A percentile compares a stretch with the other conserved stretches of the same genome.
Evolutionary conservation across 1,140 invertebrate species (phyloP).

Genomic region (Pseudomyrmex dendroicus): DNA sequence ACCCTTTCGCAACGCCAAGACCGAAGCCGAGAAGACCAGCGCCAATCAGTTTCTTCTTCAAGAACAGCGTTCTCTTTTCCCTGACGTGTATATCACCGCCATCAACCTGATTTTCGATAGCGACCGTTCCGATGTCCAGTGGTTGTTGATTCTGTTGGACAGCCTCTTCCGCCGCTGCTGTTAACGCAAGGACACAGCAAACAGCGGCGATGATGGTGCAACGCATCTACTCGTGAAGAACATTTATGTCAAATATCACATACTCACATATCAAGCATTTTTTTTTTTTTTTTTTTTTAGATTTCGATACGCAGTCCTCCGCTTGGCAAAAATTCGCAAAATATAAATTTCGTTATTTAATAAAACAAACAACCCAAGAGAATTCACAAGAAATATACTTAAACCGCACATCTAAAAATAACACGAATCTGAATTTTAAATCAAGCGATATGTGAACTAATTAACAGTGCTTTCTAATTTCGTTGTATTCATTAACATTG

Average conservation of each 20-base stretch:
- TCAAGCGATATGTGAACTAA: too few species aligned
- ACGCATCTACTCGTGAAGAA: conserved; percentile 74
- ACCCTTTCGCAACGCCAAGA: conserved; percentile 81
- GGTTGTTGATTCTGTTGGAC: conserved; percentile 56
- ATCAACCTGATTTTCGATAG: conserved; percentile 38
- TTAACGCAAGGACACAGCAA: conserved; percentile 67
- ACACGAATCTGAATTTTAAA: too few species aligned
- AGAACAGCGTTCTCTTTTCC: conserved; percentile 79
- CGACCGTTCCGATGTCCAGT: conserved; percentile 30
- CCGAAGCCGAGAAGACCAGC: conserved; percentile 82
- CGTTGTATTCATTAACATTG: too few species aligned
- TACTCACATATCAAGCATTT: not conserved
- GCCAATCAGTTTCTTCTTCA: conserved; percentile 81
- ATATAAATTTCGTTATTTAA: too few species aligned
- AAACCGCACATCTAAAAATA: too few species aligned
- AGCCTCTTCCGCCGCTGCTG: conserved; percentile 59
- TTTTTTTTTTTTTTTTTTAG: conserved; percentile 18
- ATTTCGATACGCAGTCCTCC: too few species aligned
- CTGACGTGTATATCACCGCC: conserved; percentile 34
- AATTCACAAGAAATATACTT: too few species aligned
- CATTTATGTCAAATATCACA: not conserved
- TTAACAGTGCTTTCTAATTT: too few species aligned
- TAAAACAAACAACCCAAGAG: too few species aligned
- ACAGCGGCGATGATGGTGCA: conserved; percentile 45
- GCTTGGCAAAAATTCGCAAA: too few species aligned